phyloP scores from a whole-genome alignment of 2,113 vertebrate genomes.

The Catharus minimus region DNA sequence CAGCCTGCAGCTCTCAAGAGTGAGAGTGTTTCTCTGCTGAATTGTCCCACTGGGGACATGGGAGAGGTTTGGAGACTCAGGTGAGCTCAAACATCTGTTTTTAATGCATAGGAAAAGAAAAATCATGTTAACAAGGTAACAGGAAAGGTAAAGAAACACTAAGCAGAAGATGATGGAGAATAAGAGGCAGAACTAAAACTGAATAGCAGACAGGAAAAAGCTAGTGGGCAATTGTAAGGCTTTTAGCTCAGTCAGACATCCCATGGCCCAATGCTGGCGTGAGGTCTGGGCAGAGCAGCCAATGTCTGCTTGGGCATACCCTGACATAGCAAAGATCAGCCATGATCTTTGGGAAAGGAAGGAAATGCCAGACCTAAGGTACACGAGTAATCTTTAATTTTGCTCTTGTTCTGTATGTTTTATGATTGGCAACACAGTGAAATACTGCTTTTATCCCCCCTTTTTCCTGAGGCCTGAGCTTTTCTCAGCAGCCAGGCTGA shows the following conservation, averaged over 20 bases:
- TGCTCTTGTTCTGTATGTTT: fast-evolving
- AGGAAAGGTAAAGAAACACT: not conserved
- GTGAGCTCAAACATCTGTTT: not conserved
- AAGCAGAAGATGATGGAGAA: not conserved
- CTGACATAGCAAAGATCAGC: fast-evolving
- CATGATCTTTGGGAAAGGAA: not conserved
- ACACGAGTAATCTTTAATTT: fast-evolving
- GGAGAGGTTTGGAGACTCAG: not conserved
- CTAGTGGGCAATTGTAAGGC: not conserved
- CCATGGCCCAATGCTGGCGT: fast-evolving
- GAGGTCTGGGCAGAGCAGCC: not conserved
- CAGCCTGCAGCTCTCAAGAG: not conserved
- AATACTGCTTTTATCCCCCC: fast-evolving
- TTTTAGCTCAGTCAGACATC: not conserved
- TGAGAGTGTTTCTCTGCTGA: not conserved
- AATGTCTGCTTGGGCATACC: fast-evolving
- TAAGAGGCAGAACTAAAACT: not conserved
- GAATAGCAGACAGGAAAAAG: not conserved
- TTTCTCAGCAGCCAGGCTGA: fast-evolving
- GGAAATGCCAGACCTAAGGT: fast-evolving
- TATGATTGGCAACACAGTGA: not conserved
- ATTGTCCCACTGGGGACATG: fast-evolving
- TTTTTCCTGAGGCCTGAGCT: not conserved
- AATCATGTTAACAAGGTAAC: not conserved
- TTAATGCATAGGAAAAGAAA: not conserved